Base-by-base conservation (phyloP, 2,797 vertebrate genomes). In the Acrossocheilus wenchowensis region DNA sequence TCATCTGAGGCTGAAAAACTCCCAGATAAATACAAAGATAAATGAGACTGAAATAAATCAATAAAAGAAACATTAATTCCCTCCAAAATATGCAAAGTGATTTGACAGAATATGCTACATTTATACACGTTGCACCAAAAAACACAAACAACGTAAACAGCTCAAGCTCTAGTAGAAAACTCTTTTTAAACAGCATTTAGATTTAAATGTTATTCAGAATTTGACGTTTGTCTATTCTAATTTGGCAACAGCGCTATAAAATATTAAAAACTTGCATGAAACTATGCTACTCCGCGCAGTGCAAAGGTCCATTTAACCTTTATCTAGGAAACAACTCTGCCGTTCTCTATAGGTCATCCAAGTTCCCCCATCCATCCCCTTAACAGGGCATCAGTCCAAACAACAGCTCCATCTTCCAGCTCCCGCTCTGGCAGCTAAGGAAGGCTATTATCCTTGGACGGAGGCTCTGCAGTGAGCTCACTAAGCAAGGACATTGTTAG, bases 401-500 rank as follows among this genome's bases (percentile, higher is more conserved):
- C 88, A 93, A 93, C 93, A 94, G 94, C 94, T 91, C 93, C 89
- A 90, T 91, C 89, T 86, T 93, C 91, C 94, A 95, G 92, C 93
- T 91, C 92, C 92, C 91, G 87, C 89, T 89, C 92, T 93, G 92
- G 94, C 94, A 91, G 91, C 88, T 89, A 92, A 93, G 92, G 93
- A 93, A 92, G 91, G 92, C 93, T 95, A 94, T 95, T 95, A 95
- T 95, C 95, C 90, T 9, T 19, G 87, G 91, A 91, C 91, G 75
- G 90, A 93, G 91, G 89, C 91, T 93, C 90, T 89, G 91, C 91
- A 91, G 89, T 95, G 94, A 95, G 95, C 93, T 92, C 90, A 89
- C 91, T 90, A 90, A 91, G 92, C 94, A 95, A 96, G 95, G 95
- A 94, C 95, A 93, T 93, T 91, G 94, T 96, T 95, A 93, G 94